Evolutionary conservation across 2,888 invertebrate species (phyloP).

Genomic region (Tetanocera ferruginea): DNA sequence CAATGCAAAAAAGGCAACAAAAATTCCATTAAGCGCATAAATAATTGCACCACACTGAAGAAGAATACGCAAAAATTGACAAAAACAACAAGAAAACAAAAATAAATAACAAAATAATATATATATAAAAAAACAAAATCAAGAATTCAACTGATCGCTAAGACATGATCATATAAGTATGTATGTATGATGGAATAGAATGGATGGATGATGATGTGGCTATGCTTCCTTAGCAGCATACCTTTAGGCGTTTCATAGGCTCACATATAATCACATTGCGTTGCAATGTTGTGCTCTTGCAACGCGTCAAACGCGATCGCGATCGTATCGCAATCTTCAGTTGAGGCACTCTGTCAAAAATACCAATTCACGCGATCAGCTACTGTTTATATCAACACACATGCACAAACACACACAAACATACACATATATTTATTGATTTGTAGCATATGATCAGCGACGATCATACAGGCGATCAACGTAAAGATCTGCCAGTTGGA

Average conservation of each 20-base stretch:
- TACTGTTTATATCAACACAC: constrained; percentile 47
- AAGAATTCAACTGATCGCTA: constrained; percentile 52
- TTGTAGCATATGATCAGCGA: neutral
- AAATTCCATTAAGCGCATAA: constrained; percentile 51
- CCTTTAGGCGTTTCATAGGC: constrained; percentile 52
- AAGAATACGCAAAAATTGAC: constrained; percentile 31
- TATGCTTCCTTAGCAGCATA: constrained; percentile 47
- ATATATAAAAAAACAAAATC: constrained; percentile 34
- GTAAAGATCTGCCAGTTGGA: constrained; percentile 20
- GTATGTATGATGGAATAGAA: neutral
- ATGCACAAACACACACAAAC: neutral
- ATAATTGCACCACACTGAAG: constrained; percentile 46
- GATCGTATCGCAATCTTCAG: constrained; percentile 43
- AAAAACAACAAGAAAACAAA: constrained; percentile 5
- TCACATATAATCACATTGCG: constrained; percentile 36
- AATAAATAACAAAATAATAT: constrained; percentile 14
- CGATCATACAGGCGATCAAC: constrained; percentile 44
- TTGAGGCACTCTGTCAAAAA: constrained; percentile 25
- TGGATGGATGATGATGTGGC: neutral
- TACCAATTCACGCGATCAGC: constrained; percentile 50
- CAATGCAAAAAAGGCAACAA: constrained; percentile 35
- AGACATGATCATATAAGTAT: constrained; percentile 46
- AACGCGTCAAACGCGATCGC: neutral
- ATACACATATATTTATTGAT: constrained; percentile 13
- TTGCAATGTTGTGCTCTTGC: constrained; percentile 38